A percentile compares a stretch with the other conserved stretches of the same genome.
Evolutionary conservation across 2,113 vertebrate genomes (phyloP).

Genomic region (Sialia sialis): DNA sequence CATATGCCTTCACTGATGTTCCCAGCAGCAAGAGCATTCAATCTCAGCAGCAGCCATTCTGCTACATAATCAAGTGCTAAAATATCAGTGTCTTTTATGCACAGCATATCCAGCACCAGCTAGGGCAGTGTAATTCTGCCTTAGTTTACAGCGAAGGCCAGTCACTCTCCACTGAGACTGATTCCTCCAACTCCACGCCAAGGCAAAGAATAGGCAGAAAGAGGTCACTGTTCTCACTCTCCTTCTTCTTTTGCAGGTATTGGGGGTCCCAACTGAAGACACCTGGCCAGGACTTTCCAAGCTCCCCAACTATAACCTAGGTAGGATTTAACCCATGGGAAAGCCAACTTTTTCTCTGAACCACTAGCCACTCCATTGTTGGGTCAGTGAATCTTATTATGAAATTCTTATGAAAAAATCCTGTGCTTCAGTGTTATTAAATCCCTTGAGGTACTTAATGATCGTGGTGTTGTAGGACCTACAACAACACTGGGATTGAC

Average conservation of each 20-base stretch:
- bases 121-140: background rate
- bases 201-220: background rate
- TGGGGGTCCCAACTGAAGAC: slow-evolving; percentile 82
- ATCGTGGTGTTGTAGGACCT: background rate
- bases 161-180: background rate
- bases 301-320: slow-evolving; percentile 82
- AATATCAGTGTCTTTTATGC: background rate
- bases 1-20: background rate
- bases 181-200: background rate
- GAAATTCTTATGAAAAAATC: too few relatives aligned
- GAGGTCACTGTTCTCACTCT: background rate
- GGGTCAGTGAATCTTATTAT: background rate
- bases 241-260: slow-evolving; percentile 71
- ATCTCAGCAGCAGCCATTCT: background rate
- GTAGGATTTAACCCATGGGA: slow-evolving; percentile 53
- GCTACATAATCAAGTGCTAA: background rate
- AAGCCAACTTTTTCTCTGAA: background rate
- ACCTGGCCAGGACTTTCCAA: slow-evolving; percentile 85
- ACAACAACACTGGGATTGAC: background rate
- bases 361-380: background rate
- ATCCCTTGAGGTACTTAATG: background rate
- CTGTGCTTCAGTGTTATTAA: background rate
- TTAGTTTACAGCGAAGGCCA: background rate
- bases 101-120: background rate
- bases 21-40: background rate